Evolutionary conservation across 2,888 invertebrate genomes (phyloP).

Genomic region (Tenodera sinensis): DNA sequence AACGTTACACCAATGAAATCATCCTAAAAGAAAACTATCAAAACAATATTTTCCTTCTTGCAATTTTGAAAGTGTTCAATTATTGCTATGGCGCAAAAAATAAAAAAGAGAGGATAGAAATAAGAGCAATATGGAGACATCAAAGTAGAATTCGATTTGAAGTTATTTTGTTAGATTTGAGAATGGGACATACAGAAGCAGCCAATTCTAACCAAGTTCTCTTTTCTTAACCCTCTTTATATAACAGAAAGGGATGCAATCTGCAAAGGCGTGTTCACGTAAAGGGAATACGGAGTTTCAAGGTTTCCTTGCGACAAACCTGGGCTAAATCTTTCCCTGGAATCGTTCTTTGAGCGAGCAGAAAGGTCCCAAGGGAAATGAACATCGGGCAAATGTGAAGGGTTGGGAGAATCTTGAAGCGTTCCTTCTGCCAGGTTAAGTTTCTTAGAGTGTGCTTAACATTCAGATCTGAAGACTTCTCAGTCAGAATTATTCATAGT

Average conservation of each 20-base stretch:
- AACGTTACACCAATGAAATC: too few relatives aligned
- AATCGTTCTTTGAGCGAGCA: background rate
- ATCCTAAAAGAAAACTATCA: background rate
- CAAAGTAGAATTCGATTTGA: background rate
- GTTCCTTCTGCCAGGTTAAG: background rate
- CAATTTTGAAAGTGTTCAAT: background rate
- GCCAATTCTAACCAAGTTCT: background rate
- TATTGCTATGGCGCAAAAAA: background rate
- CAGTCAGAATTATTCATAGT: background rate
- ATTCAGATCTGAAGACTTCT: too few relatives aligned
- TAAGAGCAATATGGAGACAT: background rate
- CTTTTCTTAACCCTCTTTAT: background rate
- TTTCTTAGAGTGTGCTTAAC: background rate
- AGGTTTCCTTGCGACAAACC: background rate
- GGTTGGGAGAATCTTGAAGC: background rate
- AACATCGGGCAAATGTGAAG: background rate
- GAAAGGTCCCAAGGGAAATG: background rate
- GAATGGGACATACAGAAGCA: background rate
- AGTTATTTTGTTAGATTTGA: background rate
- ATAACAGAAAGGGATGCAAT: background rate
- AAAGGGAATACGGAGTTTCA: background rate
- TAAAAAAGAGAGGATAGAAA: background rate
- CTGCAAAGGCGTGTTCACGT: background rate
- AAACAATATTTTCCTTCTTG: background rate
- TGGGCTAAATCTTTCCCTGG: background rate